Percentiles rank a stretch among this genome's conserved stretches.
phyloP scores from a whole-genome alignment of 2,113 vertebrate genomes.

The Morone chrysops region DNA sequence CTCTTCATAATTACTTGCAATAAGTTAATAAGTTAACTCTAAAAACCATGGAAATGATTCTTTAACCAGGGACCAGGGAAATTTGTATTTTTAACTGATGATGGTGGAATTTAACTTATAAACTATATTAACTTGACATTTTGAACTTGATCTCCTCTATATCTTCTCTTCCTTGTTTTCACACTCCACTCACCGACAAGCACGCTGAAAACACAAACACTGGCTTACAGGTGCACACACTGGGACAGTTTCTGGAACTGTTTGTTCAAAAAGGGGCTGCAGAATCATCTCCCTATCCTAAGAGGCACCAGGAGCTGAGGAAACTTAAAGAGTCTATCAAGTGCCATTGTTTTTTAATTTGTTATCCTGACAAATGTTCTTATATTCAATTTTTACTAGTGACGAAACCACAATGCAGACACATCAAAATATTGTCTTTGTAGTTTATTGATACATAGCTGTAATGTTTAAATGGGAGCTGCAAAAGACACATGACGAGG shows the following conservation, averaged over 20 bases:
- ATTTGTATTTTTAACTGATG: not conserved
- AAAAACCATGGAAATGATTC: not conserved
- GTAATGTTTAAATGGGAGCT: not conserved
- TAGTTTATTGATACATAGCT: not conserved
- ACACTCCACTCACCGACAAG: not conserved
- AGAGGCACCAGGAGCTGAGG: not conserved
- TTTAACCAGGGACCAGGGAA: not conserved
- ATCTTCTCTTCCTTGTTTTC: not conserved
- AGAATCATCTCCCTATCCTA: too few species aligned
- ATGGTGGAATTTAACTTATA: not conserved
- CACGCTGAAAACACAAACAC: not conserved
- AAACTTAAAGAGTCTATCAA: too few species aligned
- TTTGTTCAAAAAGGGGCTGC: not conserved
- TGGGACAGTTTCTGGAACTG: not conserved
- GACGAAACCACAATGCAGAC: not conserved
- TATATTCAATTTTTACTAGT: too few species aligned
- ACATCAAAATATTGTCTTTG: not conserved
- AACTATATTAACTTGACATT: too few species aligned
- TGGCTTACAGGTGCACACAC: not conserved
- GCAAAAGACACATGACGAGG: not conserved
- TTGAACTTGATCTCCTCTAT: not conserved
- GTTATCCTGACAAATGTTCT: too few species aligned
- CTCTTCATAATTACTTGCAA: not conserved
- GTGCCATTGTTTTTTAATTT: too few species aligned
- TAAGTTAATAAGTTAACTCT: too few species aligned